A percentile compares a stretch with the other conserved stretches of the same genome.
phyloP scores from a whole-genome alignment of 1,140 invertebrate species.

The Penaeus chinensis region DNA sequence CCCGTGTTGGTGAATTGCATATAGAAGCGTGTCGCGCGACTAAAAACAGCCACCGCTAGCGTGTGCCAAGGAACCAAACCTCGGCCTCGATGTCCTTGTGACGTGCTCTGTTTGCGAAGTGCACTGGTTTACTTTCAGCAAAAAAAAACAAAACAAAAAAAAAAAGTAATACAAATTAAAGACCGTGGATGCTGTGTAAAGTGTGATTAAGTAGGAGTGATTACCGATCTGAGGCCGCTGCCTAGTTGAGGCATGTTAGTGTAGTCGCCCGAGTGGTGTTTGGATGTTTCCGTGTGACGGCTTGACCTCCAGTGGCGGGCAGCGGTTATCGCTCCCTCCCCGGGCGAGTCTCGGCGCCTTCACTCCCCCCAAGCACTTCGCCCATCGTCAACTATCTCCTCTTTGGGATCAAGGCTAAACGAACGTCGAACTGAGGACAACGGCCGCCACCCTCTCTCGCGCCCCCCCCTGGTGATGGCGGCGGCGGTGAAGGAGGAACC shows the following conservation, averaged over 20 bases:
- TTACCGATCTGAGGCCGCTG: neutral
- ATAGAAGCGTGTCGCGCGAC: too few relatives aligned
- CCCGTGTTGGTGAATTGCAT: too few relatives aligned
- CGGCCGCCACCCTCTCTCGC: neutral
- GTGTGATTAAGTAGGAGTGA: neutral
- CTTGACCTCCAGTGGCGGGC: constrained; percentile 14
- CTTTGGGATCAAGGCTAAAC: constrained; percentile 43
- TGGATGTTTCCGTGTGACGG: constrained; percentile 36
- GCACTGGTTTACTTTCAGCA: too few relatives aligned
- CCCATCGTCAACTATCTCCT: neutral
- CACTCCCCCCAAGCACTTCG: constrained; percentile 2
- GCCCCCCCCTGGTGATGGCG: constrained; percentile 35
- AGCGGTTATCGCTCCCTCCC: neutral
- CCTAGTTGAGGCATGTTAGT: neutral
- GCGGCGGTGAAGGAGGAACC: constrained; percentile 46
- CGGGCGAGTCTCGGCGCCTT: neutral
- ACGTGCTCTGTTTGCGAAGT: too few relatives aligned
- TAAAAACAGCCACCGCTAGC: too few relatives aligned
- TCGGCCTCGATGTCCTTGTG: too few relatives aligned
- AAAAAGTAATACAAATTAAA: neutral
- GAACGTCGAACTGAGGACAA: too few relatives aligned
- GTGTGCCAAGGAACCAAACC: too few relatives aligned
- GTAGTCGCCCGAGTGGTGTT: constrained; percentile 10
- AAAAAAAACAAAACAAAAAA: too few relatives aligned
- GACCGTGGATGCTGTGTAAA: neutral